These are phyloP conservation scores for Callosobruchus maculatus DNA, from an alignment of 2,888 invertebrate species.

Conservation along the genomic window DNA sequence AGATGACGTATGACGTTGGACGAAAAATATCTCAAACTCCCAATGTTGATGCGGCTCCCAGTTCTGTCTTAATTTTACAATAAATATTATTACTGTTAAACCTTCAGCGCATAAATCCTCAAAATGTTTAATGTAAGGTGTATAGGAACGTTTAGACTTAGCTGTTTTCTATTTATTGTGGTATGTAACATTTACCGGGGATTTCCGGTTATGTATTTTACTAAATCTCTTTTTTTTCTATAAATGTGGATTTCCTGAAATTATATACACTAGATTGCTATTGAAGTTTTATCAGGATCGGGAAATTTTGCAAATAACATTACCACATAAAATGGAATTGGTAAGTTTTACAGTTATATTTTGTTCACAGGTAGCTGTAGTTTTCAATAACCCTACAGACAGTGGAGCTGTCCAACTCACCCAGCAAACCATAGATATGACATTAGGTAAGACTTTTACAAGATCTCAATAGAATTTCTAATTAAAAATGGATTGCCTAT, in stretches of 20 bases:
- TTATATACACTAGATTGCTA: no score
- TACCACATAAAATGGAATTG: background rate
- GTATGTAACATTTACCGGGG: background rate
- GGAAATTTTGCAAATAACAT: background rate
- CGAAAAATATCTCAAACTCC: background rate
- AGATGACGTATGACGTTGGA: background rate
- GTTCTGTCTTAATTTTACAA: background rate
- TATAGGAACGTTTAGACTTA: background rate
- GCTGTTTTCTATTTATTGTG: background rate
- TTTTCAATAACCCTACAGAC: slow-evolving; percentile 42
- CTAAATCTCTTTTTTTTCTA: background rate
- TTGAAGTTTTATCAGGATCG: no score
- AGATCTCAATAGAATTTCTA: slow-evolving; percentile 2
- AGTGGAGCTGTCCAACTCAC: slow-evolving; percentile 81
- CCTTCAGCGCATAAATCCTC: background rate
- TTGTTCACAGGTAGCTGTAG: background rate
- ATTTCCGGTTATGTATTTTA: background rate
- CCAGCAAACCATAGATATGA: slow-evolving; percentile 77
- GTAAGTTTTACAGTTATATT: background rate
- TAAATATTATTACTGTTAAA: background rate
- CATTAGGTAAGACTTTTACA: slow-evolving; percentile 63
- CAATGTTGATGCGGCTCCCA: background rate
- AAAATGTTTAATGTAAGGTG: background rate
- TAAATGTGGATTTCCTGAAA: no score
- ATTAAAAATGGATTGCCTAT: background rate